A percentile compares a stretch with the other conserved stretches of the same genome.
Evolutionary conservation across 2,797 vertebrate species (phyloP).

Genomic region (Onychomys leucogaster): DNA sequence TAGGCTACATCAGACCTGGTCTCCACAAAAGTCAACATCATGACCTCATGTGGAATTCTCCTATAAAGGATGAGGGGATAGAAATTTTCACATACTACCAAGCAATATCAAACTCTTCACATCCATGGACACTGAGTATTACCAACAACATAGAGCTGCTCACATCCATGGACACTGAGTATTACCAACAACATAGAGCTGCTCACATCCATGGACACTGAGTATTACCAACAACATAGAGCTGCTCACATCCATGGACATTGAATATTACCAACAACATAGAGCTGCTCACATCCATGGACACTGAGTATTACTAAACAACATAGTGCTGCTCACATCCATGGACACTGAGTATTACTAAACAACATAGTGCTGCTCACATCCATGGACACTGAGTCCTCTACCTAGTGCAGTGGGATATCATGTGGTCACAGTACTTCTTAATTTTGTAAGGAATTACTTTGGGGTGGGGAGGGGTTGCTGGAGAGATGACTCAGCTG

Average conservation of each 20-base stretch:
- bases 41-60: neutral
- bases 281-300: too few relatives aligned
- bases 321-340: neutral
- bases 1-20: neutral
- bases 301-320: neutral
- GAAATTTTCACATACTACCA: conserved; percentile 36
- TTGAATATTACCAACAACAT: too few relatives aligned
- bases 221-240: too few relatives aligned
- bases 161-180: neutral
- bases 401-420: neutral
- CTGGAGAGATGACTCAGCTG: neutral
- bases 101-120: neutral
- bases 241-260: too few relatives aligned
- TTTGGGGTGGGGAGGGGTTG: neutral
- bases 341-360: neutral
- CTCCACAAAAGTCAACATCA: neutral
- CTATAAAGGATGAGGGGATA: neutral
- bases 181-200: too few relatives aligned
- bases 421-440: conserved; percentile 1
- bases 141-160: neutral
- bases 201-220: neutral
- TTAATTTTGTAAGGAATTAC: neutral
- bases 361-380: neutral
- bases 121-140: neutral
- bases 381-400: neutral